Evolutionary conservation across 2,888 invertebrate genomes (phyloP).

Genomic region (Diadegma fenestrale): DNA sequence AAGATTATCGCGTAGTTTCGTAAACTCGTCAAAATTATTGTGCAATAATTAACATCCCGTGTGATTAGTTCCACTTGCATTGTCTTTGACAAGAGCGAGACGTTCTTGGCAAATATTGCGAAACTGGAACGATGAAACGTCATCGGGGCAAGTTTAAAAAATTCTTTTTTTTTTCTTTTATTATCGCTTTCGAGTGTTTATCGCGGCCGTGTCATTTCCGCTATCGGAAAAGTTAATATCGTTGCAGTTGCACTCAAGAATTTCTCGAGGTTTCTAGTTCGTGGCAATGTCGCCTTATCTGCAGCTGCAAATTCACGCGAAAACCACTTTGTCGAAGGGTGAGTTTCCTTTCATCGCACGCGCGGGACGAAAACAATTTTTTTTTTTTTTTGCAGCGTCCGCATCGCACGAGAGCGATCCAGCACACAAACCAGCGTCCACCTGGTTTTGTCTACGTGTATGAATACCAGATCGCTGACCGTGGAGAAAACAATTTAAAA

Average conservation of each 20-base stretch:
- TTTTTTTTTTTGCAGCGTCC: not conserved
- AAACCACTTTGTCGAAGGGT: constrained; percentile 40
- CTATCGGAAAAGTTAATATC: constrained; percentile 13
- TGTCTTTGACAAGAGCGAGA: not conserved
- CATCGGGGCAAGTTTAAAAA: too few species aligned
- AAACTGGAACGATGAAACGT: constrained; percentile 10
- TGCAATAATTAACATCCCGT: not conserved
- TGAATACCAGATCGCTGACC: constrained; percentile 61
- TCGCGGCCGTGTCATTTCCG: constrained; percentile 14
- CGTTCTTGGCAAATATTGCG: not conserved
- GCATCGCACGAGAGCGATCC: not conserved
- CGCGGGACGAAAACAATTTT: constrained; percentile 6
- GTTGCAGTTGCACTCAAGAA: not conserved
- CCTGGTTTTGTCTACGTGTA: constrained; percentile 13
- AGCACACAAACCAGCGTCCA: not conserved
- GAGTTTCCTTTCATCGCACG: constrained; percentile 64
- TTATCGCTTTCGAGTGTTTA: constrained; percentile 1
- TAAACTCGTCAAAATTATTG: not conserved
- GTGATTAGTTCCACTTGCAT: constrained; percentile 4
- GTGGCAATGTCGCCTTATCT: constrained; percentile 21
- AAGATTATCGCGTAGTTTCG: not conserved
- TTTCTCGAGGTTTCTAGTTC: constrained; percentile 24
- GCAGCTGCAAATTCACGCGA: constrained; percentile 35
- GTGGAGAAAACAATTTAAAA: constrained; percentile 73
- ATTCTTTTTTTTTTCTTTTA: not conserved